Evolutionary conservation across 2,113 vertebrate species (phyloP), one percentile per base, ranked within the genome.

Genomic region (Hypomesus transpacificus): DNA sequence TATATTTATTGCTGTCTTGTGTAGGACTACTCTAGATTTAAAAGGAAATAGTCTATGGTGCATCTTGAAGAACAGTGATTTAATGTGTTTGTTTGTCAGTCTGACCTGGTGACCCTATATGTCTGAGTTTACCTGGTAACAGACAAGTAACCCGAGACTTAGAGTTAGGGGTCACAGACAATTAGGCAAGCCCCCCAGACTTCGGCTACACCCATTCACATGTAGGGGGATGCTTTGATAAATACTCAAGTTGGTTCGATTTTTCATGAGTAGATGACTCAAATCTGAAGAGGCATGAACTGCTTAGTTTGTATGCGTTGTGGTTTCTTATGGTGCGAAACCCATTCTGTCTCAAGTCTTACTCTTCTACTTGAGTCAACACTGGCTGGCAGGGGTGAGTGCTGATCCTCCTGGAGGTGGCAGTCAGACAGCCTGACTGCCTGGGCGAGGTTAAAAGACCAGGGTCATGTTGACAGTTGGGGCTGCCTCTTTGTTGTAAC

Each of bases 71-170:
- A 56, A 69, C 63, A 61, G 13, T 4, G 8, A 16, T 28, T 34
- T 62, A 4, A 75, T 68, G 59, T 62, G 59, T 46, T 75, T 81
- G 72, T 5, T 46, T 46, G 64, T 58, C 26, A 8, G 20, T 84
- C 65, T 89, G 79, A 86, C 82, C 83, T 39, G 56, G 14, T 84
- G 85, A 88, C 85, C 84, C 84, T 73, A 20, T 21, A 6, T 72
- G 53, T 80, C 73, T 66, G 75, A 73, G 80, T 69, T 76, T 61
- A 62, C 54, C 28, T 31, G 65, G 60, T 74, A 67, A 76, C 31
- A 1, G n/a, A 66, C 26, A 56, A 20, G 54, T 18, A 20, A 18
- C 16, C 16, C n/a, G 1, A 20, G 8, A 56, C 3, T 17, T 5
- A 11, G 54, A 11, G 54, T 26, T 53, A 11, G 54, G 54, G 54